Evolutionary conservation across 1,140 invertebrate species (phyloP), one percentile per base, ranked within the genome.

Genomic region (Aphelenchoides avenae): DNA sequence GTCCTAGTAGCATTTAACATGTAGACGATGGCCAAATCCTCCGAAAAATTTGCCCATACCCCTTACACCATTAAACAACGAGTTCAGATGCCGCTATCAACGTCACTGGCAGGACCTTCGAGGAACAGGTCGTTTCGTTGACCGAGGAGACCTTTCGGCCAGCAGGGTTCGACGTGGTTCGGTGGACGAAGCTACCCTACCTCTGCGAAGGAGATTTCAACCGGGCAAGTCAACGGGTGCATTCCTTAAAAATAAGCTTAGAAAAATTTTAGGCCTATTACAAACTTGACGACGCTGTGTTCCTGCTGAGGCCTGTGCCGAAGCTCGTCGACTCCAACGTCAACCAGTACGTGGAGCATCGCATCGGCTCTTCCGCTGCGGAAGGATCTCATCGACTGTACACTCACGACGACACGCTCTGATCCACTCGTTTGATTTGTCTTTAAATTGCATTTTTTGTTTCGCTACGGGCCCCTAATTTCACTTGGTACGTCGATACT

Each of bases 141-240:
- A 80, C 87, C 22, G 74, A 74, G 5, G 71, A 87, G 66, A 86
- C 90, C 48, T 83, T 87, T 48, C 78, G 79, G 34, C 86, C 86
- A 1, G 75, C 82, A 46, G 87, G 87, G 0, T 87, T 89, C 71
- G 79, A 84, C 55, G 80, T 93, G 5, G 77, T 84, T 1, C 79
- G 81, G 3, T 93, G 90, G 87, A 84, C 87, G 7, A 83, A 87
- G 71, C 80, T 92, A 18, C 90, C 91, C 2, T 95, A 95, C 79
- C 79, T 95, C 7, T 94, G 89, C 79, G 89, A 95, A 79, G 91
- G 91, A 0, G 89, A 94, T 78, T 79, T 93, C n/a, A 82, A 86
- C 20, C 47, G 56, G 47, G 66, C 70, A 33, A 27, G 15, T 40
- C 26, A 24, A 15, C 18, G n/a, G 9, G 40, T 39, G 13, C 13